A percentile compares a stretch with the other conserved stretches of the same genome.
Evolutionary conservation across 2,797 vertebrate genomes (phyloP).

Genomic region (Nyctibius grandis): DNA sequence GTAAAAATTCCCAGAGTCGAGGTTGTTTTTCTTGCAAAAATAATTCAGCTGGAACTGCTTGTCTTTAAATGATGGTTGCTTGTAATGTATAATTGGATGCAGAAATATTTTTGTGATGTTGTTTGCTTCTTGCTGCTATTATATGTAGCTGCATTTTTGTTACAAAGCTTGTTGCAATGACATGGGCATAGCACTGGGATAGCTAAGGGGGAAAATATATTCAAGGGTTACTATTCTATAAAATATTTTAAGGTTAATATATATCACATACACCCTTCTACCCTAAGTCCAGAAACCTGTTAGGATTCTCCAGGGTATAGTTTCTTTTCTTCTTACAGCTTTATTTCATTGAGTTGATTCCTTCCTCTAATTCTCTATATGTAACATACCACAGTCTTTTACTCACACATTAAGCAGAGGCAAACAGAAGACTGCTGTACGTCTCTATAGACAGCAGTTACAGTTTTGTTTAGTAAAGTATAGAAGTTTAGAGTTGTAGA

Average conservation of each 20-base stretch:
- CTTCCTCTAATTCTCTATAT: not conserved
- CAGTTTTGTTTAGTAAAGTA: not conserved
- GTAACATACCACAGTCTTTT: not conserved
- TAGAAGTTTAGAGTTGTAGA: not conserved
- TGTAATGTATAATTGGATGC: not conserved
- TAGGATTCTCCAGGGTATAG: not conserved
- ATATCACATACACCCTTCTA: not conserved
- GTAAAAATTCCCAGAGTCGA: fast-evolving
- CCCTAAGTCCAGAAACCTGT: not conserved
- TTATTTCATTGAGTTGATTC: not conserved
- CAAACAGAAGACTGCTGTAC: not conserved
- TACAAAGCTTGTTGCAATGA: not conserved
- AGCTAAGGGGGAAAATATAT: not conserved
- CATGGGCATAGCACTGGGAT: not conserved
- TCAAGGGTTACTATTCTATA: not conserved
- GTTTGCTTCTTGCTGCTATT: not conserved
- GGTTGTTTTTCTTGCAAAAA: not conserved
- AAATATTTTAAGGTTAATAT: not conserved
- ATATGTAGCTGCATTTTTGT: not conserved
- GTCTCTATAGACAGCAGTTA: not conserved
- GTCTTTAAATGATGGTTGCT: not conserved
- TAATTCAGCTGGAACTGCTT: not conserved
- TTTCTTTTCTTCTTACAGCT: not conserved
- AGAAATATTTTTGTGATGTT: not conserved
- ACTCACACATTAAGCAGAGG: not conserved